Percentiles rank a stretch among this genome's conserved stretches.
These are phyloP conservation scores for Sturnus vulgaris DNA, from an alignment of 2,113 vertebrate genomes.

Conservation along the genomic window DNA sequence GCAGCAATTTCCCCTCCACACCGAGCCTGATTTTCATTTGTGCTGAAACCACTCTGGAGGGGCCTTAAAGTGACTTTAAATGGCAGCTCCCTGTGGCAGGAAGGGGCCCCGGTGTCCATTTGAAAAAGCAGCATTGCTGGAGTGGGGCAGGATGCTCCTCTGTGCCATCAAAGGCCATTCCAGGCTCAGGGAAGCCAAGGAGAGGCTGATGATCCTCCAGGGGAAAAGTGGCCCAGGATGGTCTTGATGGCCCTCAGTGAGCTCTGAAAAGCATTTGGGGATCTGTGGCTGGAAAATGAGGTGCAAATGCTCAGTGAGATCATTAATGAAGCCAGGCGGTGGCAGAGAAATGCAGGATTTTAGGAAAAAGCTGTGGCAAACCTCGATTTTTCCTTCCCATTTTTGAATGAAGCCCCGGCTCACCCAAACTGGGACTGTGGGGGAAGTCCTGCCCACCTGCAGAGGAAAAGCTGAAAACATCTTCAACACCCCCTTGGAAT, in stretches of 20 bases:
- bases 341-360: neutral
- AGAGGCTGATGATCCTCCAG: neutral
- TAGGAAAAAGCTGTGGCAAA: neutral
- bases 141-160: neutral
- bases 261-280: neutral
- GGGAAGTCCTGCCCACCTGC: neutral
- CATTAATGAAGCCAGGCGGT: fast-evolving
- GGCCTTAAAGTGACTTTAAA: neutral
- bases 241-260: neutral
- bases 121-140: neutral
- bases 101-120: neutral
- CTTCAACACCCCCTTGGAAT: neutral
- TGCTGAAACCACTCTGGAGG: neutral
- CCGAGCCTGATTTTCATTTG: neutral
- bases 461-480: neutral
- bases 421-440: neutral
- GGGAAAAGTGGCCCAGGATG: neutral
- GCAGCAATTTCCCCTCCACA: neutral
- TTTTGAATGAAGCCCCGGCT: neutral
- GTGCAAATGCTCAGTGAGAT: neutral
- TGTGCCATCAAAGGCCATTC: neutral
- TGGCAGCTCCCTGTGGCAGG: neutral
- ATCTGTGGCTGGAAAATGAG: neutral
- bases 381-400: neutral
- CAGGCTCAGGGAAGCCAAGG: neutral